Evolutionary conservation across 2,797 vertebrate genomes (phyloP).

Genomic region (Muscicapa comitata): DNA sequence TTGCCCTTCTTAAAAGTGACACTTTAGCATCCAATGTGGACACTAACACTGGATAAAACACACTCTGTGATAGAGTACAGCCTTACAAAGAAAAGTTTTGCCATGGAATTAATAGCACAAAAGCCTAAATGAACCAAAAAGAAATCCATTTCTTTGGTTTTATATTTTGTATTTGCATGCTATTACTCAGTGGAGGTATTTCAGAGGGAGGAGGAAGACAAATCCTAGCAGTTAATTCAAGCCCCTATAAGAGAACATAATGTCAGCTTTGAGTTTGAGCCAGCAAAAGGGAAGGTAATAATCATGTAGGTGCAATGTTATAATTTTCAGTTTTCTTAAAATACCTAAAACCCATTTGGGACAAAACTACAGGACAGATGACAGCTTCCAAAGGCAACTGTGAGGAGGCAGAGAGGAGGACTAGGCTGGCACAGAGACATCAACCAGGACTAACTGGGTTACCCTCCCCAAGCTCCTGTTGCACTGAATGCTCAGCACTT

Average conservation of each 20-base stretch:
- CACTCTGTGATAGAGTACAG: neutral
- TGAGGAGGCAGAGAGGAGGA: neutral
- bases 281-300: neutral
- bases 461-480: neutral
- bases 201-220: neutral
- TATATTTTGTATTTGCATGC: neutral
- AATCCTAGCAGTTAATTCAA: neutral
- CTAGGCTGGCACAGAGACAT: neutral
- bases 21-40: neutral
- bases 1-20: neutral
- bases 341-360: constrained; percentile 10
- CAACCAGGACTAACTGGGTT: neutral
- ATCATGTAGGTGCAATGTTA: neutral
- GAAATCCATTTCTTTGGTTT: neutral
- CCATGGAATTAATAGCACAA: neutral
- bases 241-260: neutral
- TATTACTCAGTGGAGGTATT: neutral
- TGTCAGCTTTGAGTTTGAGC: constrained; percentile 4
- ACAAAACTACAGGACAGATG: neutral
- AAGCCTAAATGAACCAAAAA: neutral
- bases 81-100: neutral
- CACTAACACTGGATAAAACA: neutral
- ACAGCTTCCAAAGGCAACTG: neutral
- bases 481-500: neutral
- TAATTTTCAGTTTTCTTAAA: constrained; percentile 47